Evolutionary conservation across 2,797 vertebrate species (phyloP).

Genomic region (Otolemur crassicaudatus): DNA sequence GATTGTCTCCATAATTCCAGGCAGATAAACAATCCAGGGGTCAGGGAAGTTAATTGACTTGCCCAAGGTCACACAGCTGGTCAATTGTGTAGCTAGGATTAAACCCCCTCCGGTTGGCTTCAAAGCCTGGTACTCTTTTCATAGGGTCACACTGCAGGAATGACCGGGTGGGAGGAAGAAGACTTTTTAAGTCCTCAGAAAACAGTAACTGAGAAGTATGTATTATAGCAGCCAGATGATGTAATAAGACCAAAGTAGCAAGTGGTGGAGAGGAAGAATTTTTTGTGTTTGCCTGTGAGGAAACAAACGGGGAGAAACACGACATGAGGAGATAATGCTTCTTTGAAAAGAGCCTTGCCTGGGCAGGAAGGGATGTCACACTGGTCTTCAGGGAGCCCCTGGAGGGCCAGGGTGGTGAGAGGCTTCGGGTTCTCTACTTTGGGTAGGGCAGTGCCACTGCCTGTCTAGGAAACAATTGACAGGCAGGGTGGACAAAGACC

Average conservation of each 20-base stretch:
- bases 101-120: neutral
- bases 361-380: neutral
- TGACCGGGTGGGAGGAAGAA: neutral
- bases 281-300: neutral
- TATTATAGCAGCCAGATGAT: neutral
- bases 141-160: neutral
- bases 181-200: slow-evolving; percentile 1
- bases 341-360: neutral
- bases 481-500: neutral
- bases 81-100: slow-evolving; percentile 6
- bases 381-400: neutral
- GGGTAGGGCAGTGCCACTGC: neutral
- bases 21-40: slow-evolving; percentile 24
- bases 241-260: neutral
- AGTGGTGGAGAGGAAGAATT: neutral
- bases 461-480: neutral
- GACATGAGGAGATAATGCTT: neutral
- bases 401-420: neutral
- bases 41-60: slow-evolving; percentile 66
- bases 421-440: neutral
- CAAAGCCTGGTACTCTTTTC: neutral
- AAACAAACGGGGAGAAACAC: neutral
- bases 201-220: slow-evolving; percentile 11
- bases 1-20: neutral
- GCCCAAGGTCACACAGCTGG: slow-evolving; percentile 51